Percentiles rank a stretch among this genome's conserved stretches.
Conservation (phyloP, 2,797 vertebrate genomes). For the Hephaestus fuliginosus region DNA sequence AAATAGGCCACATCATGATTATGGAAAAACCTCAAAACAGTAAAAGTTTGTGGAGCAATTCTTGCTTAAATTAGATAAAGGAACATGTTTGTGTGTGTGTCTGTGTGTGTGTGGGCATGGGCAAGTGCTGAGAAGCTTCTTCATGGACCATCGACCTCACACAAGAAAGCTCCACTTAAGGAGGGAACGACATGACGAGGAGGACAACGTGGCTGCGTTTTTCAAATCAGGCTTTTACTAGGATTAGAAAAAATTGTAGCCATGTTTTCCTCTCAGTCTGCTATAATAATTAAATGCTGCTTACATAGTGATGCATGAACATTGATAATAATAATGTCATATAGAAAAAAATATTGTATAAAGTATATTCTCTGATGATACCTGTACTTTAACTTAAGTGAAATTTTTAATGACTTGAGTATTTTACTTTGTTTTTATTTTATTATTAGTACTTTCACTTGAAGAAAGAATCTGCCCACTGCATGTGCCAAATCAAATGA, state of each 20-base stretch:
- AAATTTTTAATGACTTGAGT: background rate
- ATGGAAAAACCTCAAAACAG: conserved; percentile 50
- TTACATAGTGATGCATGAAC: background rate
- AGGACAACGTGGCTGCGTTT: background rate
- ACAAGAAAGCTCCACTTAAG: conserved; percentile 8
- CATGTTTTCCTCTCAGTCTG: background rate
- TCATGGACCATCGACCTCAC: conserved; percentile 23
- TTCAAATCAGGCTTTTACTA: too few species aligned
- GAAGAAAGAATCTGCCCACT: too few species aligned
- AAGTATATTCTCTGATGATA: conserved; percentile 1
- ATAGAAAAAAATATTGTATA: background rate
- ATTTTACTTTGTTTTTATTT: background rate
- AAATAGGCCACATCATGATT: conserved; percentile 49
- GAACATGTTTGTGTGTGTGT: conserved; percentile 7
- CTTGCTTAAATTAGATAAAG: conserved; percentile 46
- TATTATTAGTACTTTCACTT: background rate
- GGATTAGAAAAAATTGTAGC: background rate
- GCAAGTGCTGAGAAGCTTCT: conserved; percentile 10
- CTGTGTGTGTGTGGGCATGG: conserved; percentile 1
- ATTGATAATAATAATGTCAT: background rate
- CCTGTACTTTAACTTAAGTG: background rate
- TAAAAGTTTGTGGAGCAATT: conserved; percentile 56
- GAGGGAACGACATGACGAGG: background rate
- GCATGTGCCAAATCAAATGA: background rate
- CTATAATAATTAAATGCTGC: background rate